phyloP scores from a whole-genome alignment of 2,888 invertebrate genomes.

The Pocota personata region DNA sequence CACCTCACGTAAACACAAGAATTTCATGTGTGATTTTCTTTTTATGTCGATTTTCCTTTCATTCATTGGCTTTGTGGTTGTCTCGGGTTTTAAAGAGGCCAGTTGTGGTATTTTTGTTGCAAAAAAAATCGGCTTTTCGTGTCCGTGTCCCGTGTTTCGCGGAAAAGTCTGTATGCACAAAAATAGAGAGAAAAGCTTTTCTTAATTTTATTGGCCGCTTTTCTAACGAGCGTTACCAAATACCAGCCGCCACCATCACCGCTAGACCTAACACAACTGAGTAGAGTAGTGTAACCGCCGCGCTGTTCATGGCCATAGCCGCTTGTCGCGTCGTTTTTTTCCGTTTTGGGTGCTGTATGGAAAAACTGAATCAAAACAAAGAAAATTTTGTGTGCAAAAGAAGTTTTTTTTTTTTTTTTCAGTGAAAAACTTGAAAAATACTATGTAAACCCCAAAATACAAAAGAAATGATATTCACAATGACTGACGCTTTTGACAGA shows the following conservation, averaged over 20 bases:
- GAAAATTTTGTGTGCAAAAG: neutral
- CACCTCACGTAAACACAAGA: constrained; percentile 1
- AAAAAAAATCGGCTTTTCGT: neutral
- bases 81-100: neutral
- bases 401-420: neutral
- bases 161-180: constrained; percentile 1
- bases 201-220: constrained; percentile 1
- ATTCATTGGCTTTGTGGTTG: constrained; percentile 9
- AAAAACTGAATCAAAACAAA: constrained; percentile 56
- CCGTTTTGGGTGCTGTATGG: neutral
- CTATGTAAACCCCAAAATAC: neutral
- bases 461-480: constrained; percentile 19
- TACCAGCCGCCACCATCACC: neutral
- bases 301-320: neutral
- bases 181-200: constrained; percentile 26
- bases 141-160: neutral
- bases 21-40: constrained; percentile 3
- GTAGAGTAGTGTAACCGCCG: neutral
- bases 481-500: constrained; percentile 46
- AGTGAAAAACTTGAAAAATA: neutral
- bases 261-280: constrained; percentile 20
- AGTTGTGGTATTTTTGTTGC: neutral
- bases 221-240: constrained; percentile 8
- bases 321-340: neutral
- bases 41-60: constrained; percentile 29